Evolutionary conservation across 2,113 vertebrate species (phyloP).

Genomic region (Actinemys pallida): DNA sequence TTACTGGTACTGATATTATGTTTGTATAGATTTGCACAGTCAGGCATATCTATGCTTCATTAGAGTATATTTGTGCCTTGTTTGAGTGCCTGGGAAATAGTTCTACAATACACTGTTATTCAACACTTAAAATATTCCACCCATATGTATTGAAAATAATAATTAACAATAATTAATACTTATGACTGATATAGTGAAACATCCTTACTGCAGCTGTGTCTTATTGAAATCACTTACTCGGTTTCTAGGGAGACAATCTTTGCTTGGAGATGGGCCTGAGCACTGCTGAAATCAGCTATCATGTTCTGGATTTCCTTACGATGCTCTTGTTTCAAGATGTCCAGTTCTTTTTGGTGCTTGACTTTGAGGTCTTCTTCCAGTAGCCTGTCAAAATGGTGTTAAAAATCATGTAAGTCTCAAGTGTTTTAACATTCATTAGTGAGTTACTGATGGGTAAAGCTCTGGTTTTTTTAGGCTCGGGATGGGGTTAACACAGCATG

Average conservation of each 20-base stretch:
- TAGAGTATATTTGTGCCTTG: not conserved
- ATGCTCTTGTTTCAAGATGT: constrained; percentile 84
- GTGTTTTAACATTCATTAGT: not conserved
- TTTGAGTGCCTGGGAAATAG: not conserved
- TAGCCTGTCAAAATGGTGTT: constrained; percentile 56
- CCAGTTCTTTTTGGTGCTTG: constrained; percentile 80
- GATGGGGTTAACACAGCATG: not conserved
- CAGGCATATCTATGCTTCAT: not conserved
- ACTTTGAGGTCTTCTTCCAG: constrained; percentile 78
- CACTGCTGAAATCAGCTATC: constrained; percentile 87
- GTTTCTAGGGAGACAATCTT: constrained; percentile 90
- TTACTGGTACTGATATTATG: not conserved
- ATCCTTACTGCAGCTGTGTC: not conserved
- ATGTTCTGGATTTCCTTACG: constrained; percentile 85
- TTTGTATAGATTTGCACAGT: not conserved
- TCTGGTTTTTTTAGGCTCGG: not conserved
- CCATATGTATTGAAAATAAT: not conserved
- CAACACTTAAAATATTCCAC: not conserved
- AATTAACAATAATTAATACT: constrained; percentile 6
- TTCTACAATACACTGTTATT: not conserved
- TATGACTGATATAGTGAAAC: not conserved
- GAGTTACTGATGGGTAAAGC: not conserved
- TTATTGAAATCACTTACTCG: constrained; percentile 78
- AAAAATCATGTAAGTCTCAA: constrained; percentile 26
- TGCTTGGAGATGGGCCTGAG: constrained; percentile 87